Conservation (phyloP, 2,888 invertebrate genomes). For the Atrina japonica region DNA sequence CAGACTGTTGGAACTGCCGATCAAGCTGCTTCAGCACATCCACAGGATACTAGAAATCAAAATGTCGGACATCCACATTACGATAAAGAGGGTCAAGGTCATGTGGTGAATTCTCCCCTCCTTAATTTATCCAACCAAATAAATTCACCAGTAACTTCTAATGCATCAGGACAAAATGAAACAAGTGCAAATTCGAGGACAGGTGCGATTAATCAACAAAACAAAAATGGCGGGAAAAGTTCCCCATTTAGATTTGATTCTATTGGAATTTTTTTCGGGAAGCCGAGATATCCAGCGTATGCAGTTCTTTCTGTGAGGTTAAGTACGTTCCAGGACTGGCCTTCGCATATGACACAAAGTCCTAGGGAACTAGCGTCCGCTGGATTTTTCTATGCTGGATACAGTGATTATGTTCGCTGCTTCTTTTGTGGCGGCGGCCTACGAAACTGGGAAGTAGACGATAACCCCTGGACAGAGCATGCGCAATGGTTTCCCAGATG, state of each 20-base stretch:
- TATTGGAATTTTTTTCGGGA: conserved; percentile 22
- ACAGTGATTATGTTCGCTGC: conserved; percentile 26
- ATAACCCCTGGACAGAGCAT: conserved; percentile 35
- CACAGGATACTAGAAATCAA: neutral
- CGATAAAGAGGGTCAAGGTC: no score
- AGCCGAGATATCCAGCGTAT: conserved; percentile 21
- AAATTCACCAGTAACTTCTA: neutral
- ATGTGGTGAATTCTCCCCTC: no score
- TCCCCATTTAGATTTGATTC: neutral
- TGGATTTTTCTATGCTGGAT: conserved; percentile 35
- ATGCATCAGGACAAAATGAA: no score
- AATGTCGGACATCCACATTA: no score
- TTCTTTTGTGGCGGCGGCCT: conserved; percentile 37
- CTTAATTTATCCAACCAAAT: no score
- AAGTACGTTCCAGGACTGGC: conserved; percentile 29
- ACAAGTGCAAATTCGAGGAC: no score
- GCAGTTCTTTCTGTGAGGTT: conserved; percentile 10
- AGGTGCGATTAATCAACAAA: no score
- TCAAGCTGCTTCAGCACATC: neutral
- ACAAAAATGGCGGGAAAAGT: no score
- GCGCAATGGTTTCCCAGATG: conserved; percentile 36
- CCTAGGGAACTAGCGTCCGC: conserved; percentile 26
- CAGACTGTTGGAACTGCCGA: neutral
- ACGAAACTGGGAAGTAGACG: conserved; percentile 35
- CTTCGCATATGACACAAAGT: conserved; percentile 16